These are phyloP conservation scores for Cossypha niveicapilla DNA, from an alignment of 2,797 vertebrate genomes.

Conservation along the genomic window DNA sequence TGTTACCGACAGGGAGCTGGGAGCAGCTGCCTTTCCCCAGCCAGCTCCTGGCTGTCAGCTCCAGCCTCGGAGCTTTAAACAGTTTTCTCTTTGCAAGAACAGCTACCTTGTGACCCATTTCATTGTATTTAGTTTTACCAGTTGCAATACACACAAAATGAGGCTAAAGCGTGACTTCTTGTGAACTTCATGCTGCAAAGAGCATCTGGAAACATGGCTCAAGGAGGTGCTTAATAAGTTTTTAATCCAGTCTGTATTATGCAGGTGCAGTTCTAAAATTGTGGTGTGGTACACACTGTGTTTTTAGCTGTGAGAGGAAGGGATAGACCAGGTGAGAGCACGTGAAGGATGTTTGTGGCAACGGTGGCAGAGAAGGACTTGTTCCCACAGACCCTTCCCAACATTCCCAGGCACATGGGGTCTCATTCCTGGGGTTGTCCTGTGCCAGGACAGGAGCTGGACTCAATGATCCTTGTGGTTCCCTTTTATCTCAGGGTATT, in stretches of 20 bases:
- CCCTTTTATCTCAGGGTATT: neutral
- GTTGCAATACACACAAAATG: neutral
- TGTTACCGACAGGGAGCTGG: rapidly evolving
- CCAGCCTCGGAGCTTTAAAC: neutral
- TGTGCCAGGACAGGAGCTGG: neutral
- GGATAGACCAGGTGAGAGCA: neutral
- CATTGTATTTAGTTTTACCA: neutral
- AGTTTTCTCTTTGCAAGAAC: neutral
- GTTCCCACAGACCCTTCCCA: neutral
- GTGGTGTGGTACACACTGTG: neutral
- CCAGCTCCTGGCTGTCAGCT: neutral
- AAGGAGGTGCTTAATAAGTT: neutral
- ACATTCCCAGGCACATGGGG: rapidly evolving
- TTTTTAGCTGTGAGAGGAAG: neutral
- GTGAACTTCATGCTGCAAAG: neutral
- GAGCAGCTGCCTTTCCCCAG: neutral
- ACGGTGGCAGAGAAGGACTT: neutral
- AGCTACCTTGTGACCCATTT: rapidly evolving
- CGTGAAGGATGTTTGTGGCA: rapidly evolving
- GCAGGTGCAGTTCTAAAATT: neutral
- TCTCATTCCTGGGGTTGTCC: neutral
- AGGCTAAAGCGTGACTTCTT: neutral
- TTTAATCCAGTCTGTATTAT: neutral
- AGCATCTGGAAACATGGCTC: neutral
- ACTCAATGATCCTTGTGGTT: neutral